phyloP scores from a whole-genome alignment of 2,797 vertebrate species.

The Gadopsis marmoratus region DNA sequence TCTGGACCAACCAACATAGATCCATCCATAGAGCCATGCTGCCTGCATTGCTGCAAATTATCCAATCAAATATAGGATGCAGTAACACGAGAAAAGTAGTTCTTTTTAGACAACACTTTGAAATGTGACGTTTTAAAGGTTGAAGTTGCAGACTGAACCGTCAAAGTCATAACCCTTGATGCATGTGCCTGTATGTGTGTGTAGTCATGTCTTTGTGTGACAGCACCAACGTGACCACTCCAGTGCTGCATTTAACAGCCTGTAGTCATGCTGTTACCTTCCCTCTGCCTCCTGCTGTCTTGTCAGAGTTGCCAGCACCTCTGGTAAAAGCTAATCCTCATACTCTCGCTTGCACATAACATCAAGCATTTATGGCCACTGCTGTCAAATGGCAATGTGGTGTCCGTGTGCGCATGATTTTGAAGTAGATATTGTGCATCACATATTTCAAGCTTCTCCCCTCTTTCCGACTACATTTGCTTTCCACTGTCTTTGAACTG shows the following conservation, averaged over 20 bases:
- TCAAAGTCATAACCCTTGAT: not conserved
- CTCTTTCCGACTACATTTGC: constrained; percentile 2
- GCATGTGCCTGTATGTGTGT: constrained; percentile 8
- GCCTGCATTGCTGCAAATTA: not conserved
- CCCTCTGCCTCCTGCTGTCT: constrained; percentile 64
- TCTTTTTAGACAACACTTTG: too few species aligned
- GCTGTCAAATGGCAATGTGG: constrained; percentile 56
- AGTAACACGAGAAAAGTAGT: not conserved
- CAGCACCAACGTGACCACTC: not conserved
- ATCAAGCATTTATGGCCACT: constrained; percentile 76
- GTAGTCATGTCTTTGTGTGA: constrained; percentile 1
- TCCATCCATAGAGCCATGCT: not conserved
- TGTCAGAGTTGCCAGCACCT: constrained; percentile 73
- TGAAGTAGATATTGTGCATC: constrained; percentile 22
- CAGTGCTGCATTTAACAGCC: constrained; percentile 35
- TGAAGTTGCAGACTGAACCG: not conserved
- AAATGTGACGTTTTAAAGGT: not conserved
- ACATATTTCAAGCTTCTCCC: constrained; percentile 8
- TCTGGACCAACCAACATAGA: not conserved
- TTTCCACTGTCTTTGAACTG: constrained; percentile 22
- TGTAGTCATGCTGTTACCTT: constrained; percentile 25
- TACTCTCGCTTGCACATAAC: constrained; percentile 73
- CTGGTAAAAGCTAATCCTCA: constrained; percentile 78
- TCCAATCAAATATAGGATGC: not conserved
- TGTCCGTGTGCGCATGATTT: not conserved